Evolutionary conservation across 1,140 invertebrate species (phyloP).

Genomic region (Ditylenchus dipsaci): DNA sequence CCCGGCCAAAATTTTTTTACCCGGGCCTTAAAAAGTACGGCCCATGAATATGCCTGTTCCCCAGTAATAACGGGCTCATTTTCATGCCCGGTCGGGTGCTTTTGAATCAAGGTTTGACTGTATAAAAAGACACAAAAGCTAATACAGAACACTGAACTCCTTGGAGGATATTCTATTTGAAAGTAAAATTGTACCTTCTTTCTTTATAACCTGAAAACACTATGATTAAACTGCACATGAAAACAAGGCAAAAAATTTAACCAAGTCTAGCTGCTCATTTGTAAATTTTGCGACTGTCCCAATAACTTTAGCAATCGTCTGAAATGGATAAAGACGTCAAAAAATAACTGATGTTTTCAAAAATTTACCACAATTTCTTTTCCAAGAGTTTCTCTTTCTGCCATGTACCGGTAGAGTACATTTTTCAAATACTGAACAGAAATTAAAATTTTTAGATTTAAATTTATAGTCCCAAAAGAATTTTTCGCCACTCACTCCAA

Average conservation of each 20-base stretch:
- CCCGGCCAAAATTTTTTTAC: no score
- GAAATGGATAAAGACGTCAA: not conserved
- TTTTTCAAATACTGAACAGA: constrained; percentile 17
- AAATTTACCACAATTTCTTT: constrained; percentile 24
- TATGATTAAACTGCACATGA: not conserved
- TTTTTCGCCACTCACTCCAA: no score
- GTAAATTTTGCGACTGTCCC: constrained; percentile 27
- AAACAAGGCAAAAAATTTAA: not conserved
- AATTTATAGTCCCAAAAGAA: no score
- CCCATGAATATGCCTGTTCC: no score
- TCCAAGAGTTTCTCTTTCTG: constrained; percentile 25
- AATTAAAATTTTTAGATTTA: not conserved
- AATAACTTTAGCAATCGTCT: constrained; percentile 29
- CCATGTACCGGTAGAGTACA: constrained; percentile 30
- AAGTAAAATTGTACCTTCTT: constrained; percentile 1
- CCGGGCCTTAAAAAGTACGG: no score
- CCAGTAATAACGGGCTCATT: no score
- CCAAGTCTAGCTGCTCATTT: constrained; percentile 24
- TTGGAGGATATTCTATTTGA: no score
- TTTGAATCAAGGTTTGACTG: no score
- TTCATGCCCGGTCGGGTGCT: no score
- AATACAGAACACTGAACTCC: no score
- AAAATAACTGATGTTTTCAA: not conserved
- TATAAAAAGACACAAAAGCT: no score
- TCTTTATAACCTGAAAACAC: not conserved